These are phyloP conservation scores for Lampropteryx suffumata DNA, from an alignment of 2,888 invertebrate genomes.

Conservation along the genomic window DNA sequence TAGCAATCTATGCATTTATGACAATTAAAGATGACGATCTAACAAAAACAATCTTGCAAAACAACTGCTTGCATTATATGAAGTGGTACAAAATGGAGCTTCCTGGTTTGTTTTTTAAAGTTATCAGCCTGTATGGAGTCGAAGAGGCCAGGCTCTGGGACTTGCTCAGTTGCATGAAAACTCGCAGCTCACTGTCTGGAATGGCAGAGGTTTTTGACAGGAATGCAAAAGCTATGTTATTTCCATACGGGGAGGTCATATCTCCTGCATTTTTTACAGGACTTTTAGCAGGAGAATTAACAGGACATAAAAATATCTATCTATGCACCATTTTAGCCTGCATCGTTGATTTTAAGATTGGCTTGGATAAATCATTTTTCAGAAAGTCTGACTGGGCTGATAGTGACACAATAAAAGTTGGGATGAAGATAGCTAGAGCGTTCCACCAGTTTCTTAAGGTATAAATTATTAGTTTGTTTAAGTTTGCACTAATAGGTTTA, in stretches of 20 bases:
- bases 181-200: background rate
- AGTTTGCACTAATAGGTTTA: too few species aligned
- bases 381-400: background rate
- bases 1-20: background rate
- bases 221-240: background rate
- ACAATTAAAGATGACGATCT: background rate
- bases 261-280: background rate
- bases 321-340: constrained; percentile 1
- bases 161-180: background rate
- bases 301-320: background rate
- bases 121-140: background rate
- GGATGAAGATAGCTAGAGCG: background rate
- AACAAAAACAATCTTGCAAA: background rate
- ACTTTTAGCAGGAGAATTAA: too few species aligned
- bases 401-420: background rate
- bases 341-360: background rate
- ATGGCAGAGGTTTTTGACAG: background rate
- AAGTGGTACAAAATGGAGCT: background rate
- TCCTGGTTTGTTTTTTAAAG: background rate
- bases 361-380: background rate
- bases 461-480: background rate
- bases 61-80: background rate
- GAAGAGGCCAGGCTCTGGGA: background rate
- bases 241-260: background rate
- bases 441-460: background rate